Conservation (phyloP, 2,113 vertebrate species). For the Rhinoderma darwinii region DNA sequence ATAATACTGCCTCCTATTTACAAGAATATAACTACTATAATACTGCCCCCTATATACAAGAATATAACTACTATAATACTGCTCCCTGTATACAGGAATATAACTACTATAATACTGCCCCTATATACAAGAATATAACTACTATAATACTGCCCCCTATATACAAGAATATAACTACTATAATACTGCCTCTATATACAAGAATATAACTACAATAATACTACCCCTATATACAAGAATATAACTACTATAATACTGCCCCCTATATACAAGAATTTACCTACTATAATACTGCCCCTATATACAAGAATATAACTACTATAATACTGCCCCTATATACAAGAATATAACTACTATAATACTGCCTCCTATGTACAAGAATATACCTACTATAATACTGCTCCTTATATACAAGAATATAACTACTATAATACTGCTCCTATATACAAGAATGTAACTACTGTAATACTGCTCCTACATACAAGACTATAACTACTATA, state of each 20-base stretch:
- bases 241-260: conserved; percentile 12
- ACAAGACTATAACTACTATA: no score
- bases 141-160: background rate
- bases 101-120: background rate
- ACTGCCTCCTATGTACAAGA: conserved; percentile 8
- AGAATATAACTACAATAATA: conserved; percentile 7
- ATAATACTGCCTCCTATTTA: background rate
- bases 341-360: conserved; percentile 14
- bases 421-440: background rate
- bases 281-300: background rate
- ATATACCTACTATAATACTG: conserved; percentile 13
- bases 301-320: background rate
- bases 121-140: background rate
- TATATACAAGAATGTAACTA: no score
- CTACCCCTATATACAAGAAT: background rate
- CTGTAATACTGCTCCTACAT: no score
- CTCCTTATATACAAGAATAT: background rate
- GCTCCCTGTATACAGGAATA: background rate
- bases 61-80: conserved; percentile 1
- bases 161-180: background rate
- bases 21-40: conserved; percentile 2
- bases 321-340: background rate
- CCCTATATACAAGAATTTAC: background rate
- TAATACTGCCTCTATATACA: background rate
- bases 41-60: background rate